phyloP scores from a whole-genome alignment of 1,140 invertebrate genomes.

The Lucilia sericata region DNA sequence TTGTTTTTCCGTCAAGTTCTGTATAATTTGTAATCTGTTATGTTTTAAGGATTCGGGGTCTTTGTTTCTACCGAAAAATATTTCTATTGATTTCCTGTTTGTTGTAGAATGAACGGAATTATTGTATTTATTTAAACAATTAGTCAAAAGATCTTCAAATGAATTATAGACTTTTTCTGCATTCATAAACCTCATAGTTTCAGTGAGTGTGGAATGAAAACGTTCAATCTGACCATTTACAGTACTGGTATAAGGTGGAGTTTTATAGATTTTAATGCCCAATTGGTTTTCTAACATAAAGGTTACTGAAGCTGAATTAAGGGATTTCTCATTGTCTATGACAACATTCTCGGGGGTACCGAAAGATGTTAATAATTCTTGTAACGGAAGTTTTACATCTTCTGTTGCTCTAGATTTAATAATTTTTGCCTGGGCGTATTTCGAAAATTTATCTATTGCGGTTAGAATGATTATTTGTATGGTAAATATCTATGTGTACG shows the following conservation, averaged over 20 bases:
- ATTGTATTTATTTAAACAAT: too few species aligned
- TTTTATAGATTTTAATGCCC: constrained; percentile 8
- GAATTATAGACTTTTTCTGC: constrained; percentile 27
- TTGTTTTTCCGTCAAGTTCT: too few species aligned
- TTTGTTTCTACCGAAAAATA: too few species aligned
- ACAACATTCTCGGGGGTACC: constrained; percentile 50
- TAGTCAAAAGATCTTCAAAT: too few species aligned
- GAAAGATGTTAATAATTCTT: constrained; percentile 47
- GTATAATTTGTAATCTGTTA: too few species aligned
- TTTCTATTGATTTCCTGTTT: too few species aligned
- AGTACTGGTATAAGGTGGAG: neutral
- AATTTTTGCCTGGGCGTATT: constrained; percentile 25
- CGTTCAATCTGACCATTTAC: constrained; percentile 47
- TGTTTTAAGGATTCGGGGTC: too few species aligned
- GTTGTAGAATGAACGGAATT: too few species aligned
- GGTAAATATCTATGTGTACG: constrained; percentile 7
- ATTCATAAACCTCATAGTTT: constrained; percentile 47
- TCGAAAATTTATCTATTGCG: constrained; percentile 42
- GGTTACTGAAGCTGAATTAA: constrained; percentile 47
- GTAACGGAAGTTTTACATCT: constrained; percentile 37
- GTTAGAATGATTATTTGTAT: neutral
- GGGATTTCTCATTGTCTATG: constrained; percentile 51
- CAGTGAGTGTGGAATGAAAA: constrained; percentile 46
- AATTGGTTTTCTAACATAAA: constrained; percentile 31
- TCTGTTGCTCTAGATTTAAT: constrained; percentile 38